These are phyloP conservation scores for Pyrrhura leucotis DNA, from an alignment of 2,797 vertebrate species.

Conservation along the genomic window DNA sequence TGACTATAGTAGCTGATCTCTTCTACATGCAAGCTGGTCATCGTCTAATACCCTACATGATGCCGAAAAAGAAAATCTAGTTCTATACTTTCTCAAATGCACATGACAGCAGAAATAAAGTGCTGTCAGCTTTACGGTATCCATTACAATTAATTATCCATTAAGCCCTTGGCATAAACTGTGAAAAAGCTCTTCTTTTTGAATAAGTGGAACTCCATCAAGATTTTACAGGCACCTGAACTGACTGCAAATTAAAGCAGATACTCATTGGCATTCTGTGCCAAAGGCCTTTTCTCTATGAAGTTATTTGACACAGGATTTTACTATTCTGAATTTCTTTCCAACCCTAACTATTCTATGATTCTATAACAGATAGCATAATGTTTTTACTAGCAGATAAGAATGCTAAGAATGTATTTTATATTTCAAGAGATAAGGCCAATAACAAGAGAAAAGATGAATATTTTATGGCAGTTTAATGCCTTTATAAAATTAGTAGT, in stretches of 20 bases:
- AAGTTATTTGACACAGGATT: not conserved
- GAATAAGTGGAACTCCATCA: not conserved
- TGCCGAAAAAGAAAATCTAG: not conserved
- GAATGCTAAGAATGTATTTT: not conserved
- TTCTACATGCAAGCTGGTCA: not conserved
- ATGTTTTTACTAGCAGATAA: not conserved
- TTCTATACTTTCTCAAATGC: not conserved
- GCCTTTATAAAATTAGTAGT: not conserved
- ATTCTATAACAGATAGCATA: not conserved
- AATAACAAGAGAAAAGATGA: not conserved
- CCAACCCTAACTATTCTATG: too few relatives aligned
- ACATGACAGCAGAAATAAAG: constrained; percentile 25
- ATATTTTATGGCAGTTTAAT: not conserved
- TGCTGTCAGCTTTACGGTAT: constrained; percentile 19
- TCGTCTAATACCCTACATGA: not conserved
- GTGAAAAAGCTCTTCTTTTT: constrained; percentile 1
- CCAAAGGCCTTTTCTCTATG: not conserved
- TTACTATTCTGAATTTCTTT: not conserved
- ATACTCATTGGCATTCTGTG: not conserved
- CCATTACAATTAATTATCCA: constrained; percentile 55
- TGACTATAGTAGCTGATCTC: not conserved
- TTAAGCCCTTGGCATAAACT: constrained; percentile 9
- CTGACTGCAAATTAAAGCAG: constrained; percentile 3
- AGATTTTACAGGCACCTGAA: not conserved
- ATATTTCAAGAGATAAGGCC: not conserved